Evolutionary conservation across 2,888 invertebrate genomes (phyloP).

Genomic region (Zygothrica quintamaculata): DNA sequence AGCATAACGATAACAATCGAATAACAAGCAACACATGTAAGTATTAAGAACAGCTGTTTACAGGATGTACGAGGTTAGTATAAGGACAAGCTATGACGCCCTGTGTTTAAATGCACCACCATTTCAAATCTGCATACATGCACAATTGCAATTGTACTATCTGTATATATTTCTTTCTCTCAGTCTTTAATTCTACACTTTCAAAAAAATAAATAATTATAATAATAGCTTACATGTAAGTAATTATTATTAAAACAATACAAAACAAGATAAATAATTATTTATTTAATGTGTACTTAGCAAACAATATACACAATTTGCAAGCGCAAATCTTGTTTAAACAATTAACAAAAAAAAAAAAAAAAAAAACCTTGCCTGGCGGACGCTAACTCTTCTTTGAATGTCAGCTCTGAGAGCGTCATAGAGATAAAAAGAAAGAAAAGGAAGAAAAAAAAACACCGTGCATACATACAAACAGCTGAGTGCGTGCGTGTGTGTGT

Average conservation of each 20-base stretch:
- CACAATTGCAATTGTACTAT: not conserved
- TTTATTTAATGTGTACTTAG: constrained; percentile 27
- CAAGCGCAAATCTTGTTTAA: constrained; percentile 48
- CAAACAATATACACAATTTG: constrained; percentile 41
- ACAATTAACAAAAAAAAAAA: too few relatives aligned
- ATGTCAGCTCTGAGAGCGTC: constrained; percentile 60
- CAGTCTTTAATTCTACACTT: constrained; percentile 4
- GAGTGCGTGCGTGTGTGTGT: constrained; percentile 3
- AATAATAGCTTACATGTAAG: constrained; percentile 22
- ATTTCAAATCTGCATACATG: constrained; percentile 3
- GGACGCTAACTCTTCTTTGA: constrained; percentile 53
- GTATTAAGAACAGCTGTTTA: constrained; percentile 35
- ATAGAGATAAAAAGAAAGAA: constrained; percentile 16
- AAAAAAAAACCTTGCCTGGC: constrained; percentile 59
- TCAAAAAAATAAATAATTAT: too few relatives aligned
- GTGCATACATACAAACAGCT: constrained; percentile 10
- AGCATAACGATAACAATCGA: constrained; percentile 46
- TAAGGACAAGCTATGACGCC: constrained; percentile 39
- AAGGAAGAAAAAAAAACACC: constrained; percentile 11
- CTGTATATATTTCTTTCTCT: constrained; percentile 7
- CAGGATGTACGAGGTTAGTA: constrained; percentile 27
- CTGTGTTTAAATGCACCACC: constrained; percentile 31
- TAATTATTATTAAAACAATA: constrained; percentile 17
- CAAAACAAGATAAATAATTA: constrained; percentile 3
- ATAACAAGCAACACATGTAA: constrained; percentile 5